Evolutionary conservation across 2,113 vertebrate genomes (phyloP), one percentile per base, ranked within the genome.

Genomic region (Dipodomys stephensi): DNA sequence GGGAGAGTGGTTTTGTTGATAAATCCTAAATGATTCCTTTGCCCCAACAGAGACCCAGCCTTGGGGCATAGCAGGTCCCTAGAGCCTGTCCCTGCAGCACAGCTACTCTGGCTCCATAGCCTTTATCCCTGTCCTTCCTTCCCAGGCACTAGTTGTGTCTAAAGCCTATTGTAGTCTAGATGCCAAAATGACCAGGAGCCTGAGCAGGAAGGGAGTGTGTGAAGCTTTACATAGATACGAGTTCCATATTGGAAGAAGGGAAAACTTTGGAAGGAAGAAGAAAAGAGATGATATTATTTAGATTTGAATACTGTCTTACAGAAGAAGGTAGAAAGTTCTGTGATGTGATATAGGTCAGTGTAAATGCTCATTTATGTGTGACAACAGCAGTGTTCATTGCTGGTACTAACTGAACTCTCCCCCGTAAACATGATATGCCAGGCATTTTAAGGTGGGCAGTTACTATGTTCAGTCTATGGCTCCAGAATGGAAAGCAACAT

Each of bases 1-100:
- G 73, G 7, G 73, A 83, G 74, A 64, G 68, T 77, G 35, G 30
- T 88, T 91, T 82, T 76, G 72, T 91, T 88, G 15, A 82, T 84
- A 81, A 57, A 89, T 46, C 73, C 65, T 62, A 8, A 19, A 15
- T 4, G 35, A 49, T 76, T 28, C 68, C 35, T 46, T 32, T 1
- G 13, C 3, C 60, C 67, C 16, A 12, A 2, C 44, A 71, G 18
- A 12, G 2, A 25, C 57, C 32, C 30, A 35, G 8, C 46, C 77
- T 80, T 23, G 30, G 44, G 25, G 16, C 32, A 0, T 7, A 15
- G 72, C 39, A 46, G 57, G 60, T 73, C 44, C 85, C 46, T 92
- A 46, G 20, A 27, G n/a, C 23, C 22, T 23, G 25, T 8, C 16
- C 60, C 53, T 0, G 11, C 18, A 44, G 32, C 18, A 7, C 57